These are phyloP conservation scores for Apodemus agrarius DNA, from an alignment of 2,797 vertebrate species.

Conservation along the genomic window DNA sequence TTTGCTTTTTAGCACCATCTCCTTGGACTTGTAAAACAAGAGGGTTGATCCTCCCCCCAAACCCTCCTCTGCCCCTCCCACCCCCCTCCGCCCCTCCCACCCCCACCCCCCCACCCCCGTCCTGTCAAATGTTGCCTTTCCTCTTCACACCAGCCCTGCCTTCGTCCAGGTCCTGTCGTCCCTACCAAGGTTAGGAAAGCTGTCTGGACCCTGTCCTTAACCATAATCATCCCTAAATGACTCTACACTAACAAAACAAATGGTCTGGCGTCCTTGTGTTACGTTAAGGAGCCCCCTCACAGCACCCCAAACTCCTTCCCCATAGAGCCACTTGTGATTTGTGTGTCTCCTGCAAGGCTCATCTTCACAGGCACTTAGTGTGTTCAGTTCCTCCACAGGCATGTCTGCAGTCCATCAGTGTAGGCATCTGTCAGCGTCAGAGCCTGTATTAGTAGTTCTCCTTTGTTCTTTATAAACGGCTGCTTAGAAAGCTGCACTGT, in stretches of 20 bases:
- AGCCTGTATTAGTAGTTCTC: background rate
- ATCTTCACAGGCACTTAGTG: background rate
- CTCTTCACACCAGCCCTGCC: background rate
- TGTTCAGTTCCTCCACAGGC: background rate
- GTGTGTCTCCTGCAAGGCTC: background rate
- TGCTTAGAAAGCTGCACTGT: background rate
- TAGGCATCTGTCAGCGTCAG: background rate
- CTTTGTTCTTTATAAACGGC: constrained; percentile 28
- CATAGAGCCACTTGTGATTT: background rate
- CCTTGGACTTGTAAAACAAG: background rate
- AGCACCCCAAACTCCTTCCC: background rate
- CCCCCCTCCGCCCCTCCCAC: too few relatives aligned
- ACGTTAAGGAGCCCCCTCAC: background rate
- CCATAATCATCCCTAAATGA: background rate
- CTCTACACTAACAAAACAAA: background rate
- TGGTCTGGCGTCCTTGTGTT: background rate
- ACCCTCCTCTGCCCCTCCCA: too few relatives aligned
- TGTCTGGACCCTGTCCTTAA: background rate
- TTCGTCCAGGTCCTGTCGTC: background rate
- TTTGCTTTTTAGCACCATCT: constrained; percentile 1
- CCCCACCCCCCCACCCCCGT: too few relatives aligned
- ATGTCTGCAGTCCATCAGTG: background rate
- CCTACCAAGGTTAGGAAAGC: background rate
- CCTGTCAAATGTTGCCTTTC: background rate
- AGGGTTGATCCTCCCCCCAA: background rate